Conservation (phyloP, 2,797 vertebrate genomes). For the Darevskia mixta region DNA sequence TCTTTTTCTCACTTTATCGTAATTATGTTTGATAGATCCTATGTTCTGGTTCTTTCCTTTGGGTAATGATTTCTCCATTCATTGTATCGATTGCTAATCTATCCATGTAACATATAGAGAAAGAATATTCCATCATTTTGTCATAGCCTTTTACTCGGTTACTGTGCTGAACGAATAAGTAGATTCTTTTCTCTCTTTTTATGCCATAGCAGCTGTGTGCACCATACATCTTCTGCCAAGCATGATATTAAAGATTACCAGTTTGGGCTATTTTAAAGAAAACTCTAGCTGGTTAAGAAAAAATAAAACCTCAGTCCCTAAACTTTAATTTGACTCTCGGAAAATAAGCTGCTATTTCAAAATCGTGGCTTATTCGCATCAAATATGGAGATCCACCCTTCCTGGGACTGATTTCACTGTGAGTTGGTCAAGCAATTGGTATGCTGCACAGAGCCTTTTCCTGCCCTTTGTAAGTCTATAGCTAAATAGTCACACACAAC, state of each 20-base stretch:
- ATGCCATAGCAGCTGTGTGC: background rate
- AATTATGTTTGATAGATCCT: conserved; percentile 17
- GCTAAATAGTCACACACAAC: too few species aligned
- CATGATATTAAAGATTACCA: background rate
- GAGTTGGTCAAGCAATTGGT: too few species aligned
- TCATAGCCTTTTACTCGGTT: background rate
- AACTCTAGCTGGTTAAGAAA: background rate
- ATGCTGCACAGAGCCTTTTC: too few species aligned
- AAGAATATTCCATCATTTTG: conserved; percentile 1
- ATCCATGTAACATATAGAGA: conserved; percentile 2
- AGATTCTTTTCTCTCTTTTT: background rate
- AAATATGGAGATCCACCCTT: too few species aligned
- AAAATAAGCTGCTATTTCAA: background rate
- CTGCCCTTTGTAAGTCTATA: too few species aligned
- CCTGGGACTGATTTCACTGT: too few species aligned
- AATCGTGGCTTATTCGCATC: background rate
- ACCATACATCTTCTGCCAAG: background rate
- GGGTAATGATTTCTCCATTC: conserved; percentile 9
- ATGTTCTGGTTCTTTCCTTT: conserved; percentile 5
- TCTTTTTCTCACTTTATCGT: conserved; percentile 15
- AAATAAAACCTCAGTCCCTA: background rate
- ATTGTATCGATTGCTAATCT: conserved; percentile 23
- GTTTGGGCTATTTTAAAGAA: background rate
- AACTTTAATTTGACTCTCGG: background rate
- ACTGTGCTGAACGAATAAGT: background rate